These are phyloP conservation scores for Melangyna quadrimaculata DNA, from an alignment of 2,888 invertebrate species.

Conservation along the genomic window DNA sequence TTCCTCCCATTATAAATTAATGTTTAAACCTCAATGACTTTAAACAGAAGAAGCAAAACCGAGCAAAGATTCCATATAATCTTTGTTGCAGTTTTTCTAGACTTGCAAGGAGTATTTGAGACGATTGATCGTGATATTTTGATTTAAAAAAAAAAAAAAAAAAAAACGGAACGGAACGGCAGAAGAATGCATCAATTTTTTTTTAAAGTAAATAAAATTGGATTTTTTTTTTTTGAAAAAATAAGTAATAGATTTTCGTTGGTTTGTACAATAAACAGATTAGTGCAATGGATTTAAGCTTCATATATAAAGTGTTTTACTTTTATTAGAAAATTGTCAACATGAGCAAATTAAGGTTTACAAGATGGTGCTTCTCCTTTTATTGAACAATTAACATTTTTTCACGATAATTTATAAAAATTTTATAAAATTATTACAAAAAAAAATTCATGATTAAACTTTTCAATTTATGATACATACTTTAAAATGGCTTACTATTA, in stretches of 20 bases:
- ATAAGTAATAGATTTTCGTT: too few species aligned
- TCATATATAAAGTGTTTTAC: too few species aligned
- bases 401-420: too few species aligned
- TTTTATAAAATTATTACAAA: too few species aligned
- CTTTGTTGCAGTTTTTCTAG: neutral
- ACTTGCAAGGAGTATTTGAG: too few species aligned
- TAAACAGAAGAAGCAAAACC: neutral
- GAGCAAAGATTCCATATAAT: neutral
- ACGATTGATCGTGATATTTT: neutral
- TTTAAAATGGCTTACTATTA: neutral
- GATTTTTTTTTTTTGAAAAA: neutral
- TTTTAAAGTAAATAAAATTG: neutral
- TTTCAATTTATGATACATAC: neutral
- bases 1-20: neutral
- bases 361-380: too few species aligned
- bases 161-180: neutral
- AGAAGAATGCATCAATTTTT: neutral
- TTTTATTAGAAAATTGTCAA: too few species aligned
- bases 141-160: neutral
- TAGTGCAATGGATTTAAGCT: too few species aligned
- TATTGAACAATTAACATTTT: too few species aligned
- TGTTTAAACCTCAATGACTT: neutral
- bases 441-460: too few species aligned
- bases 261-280: too few species aligned
- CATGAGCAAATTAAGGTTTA: too few species aligned